Percentiles rank a stretch among this genome's conserved stretches.
Conservation (phyloP, 2,888 invertebrate species). For the Agrotis clavis region DNA sequence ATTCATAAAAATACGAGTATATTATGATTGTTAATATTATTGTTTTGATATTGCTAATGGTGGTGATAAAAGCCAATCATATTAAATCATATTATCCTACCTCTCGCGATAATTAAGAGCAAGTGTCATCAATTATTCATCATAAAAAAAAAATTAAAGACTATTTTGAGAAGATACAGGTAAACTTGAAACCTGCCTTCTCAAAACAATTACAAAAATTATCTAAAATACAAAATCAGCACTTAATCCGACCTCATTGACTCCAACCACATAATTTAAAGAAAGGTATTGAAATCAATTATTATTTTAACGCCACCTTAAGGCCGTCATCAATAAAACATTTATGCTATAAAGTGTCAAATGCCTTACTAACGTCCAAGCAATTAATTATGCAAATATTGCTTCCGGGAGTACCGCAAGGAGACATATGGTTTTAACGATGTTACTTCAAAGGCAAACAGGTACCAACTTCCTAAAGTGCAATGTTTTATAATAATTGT, state of each 20-base stretch:
- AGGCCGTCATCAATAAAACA: slow-evolving; percentile 9
- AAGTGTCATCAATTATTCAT: neutral
- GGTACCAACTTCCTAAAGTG: slow-evolving; percentile 51
- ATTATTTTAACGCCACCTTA: slow-evolving; percentile 8
- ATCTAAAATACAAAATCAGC: too few relatives aligned
- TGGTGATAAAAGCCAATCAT: too few relatives aligned
- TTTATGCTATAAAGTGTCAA: slow-evolving; percentile 9
- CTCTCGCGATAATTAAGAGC: too few relatives aligned
- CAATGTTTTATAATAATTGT: slow-evolving; percentile 43
- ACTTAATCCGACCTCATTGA: neutral
- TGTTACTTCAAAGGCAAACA: slow-evolving; percentile 48
- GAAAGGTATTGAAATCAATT: slow-evolving; percentile 20
- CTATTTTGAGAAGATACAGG: too few relatives aligned
- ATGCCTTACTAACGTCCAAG: slow-evolving; percentile 32
- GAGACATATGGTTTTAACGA: slow-evolving; percentile 54
- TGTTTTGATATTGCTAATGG: too few relatives aligned
- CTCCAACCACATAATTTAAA: slow-evolving; percentile 8
- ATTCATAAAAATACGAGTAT: too few relatives aligned
- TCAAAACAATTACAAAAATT: too few relatives aligned
- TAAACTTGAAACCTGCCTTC: too few relatives aligned
- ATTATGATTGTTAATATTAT: too few relatives aligned
- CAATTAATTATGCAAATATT: slow-evolving; percentile 53
- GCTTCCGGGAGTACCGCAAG: slow-evolving; percentile 56
- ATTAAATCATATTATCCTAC: too few relatives aligned
- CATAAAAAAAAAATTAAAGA: too few relatives aligned